Conservation (phyloP, 1,140 invertebrate species). For the Drosophila pachea region DNA sequence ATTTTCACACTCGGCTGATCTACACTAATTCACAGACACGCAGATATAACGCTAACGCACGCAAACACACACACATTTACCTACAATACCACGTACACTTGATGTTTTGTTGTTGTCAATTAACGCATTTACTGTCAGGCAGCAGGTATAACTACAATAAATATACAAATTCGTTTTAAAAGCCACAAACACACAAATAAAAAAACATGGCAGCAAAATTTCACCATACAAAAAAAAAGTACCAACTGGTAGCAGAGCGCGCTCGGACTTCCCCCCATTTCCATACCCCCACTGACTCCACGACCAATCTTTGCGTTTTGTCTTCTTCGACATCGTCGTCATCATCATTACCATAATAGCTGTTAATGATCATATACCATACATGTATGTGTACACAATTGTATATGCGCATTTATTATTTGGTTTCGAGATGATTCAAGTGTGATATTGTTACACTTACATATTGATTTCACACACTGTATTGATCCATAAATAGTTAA, state of each 20-base stretch:
- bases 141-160: slow-evolving; percentile 34
- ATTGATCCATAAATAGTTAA: slow-evolving; percentile 51
- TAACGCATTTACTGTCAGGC: slow-evolving; percentile 63
- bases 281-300: slow-evolving; percentile 10
- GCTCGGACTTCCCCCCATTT: slow-evolving; percentile 22
- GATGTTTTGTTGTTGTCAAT: slow-evolving; percentile 62
- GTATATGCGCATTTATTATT: slow-evolving; percentile 8
- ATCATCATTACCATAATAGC: slow-evolving; percentile 19
- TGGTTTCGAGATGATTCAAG: slow-evolving; percentile 4
- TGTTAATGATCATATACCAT: slow-evolving; percentile 36
- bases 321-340: slow-evolving; percentile 39
- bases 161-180: slow-evolving; percentile 42
- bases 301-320: slow-evolving; percentile 37
- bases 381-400: slow-evolving; percentile 9
- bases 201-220: slow-evolving; percentile 72
- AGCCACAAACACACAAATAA: slow-evolving; percentile 50
- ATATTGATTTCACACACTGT: slow-evolving; percentile 39
- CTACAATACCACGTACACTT: slow-evolving; percentile 29
- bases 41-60: not conserved
- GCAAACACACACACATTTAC: slow-evolving; percentile 8
- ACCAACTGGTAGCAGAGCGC: slow-evolving; percentile 44
- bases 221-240: slow-evolving; percentile 65
- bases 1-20: slow-evolving; percentile 58
- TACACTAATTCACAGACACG: slow-evolving; percentile 15
- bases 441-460: slow-evolving; percentile 47